These are phyloP conservation scores for Hyppa rectilinea DNA, from an alignment of 2,888 invertebrate genomes.

Conservation along the genomic window DNA sequence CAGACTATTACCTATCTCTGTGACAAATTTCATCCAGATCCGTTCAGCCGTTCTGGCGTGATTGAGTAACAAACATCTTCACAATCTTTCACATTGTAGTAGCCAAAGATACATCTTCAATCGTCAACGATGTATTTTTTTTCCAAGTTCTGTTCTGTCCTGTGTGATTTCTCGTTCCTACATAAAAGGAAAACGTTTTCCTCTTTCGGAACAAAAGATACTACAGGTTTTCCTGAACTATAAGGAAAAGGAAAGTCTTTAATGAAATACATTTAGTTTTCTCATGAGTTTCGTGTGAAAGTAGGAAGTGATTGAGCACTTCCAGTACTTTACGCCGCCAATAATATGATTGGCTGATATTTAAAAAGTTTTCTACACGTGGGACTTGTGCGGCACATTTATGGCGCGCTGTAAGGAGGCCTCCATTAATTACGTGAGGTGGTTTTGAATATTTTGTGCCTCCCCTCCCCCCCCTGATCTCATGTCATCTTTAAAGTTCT, in stretches of 20 bases:
- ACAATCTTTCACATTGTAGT: too few species aligned
- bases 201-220: conserved; percentile 14
- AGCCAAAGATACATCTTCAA: background rate
- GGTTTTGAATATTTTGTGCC: too few species aligned
- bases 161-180: background rate
- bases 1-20: too few species aligned
- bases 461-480: too few species aligned
- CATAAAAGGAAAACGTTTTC: conserved; percentile 14
- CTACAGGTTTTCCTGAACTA: conserved; percentile 11
- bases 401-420: background rate
- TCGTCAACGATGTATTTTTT: background rate
- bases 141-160: background rate
- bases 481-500: too few species aligned
- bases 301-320: conserved; percentile 54
- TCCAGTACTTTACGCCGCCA: conserved; percentile 51
- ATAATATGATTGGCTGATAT: conserved; percentile 41
- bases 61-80: too few species aligned
- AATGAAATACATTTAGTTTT: conserved; percentile 36
- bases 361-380: conserved; percentile 48
- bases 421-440: too few species aligned
- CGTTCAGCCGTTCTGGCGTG: too few species aligned
- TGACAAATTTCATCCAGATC: too few species aligned
- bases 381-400: conserved; percentile 9
- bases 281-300: conserved; percentile 43
- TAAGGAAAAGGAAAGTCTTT: conserved; percentile 25